Evolutionary conservation across 2,888 invertebrate genomes (phyloP), one percentile per base, ranked within the genome.

Genomic region (Herminia tarsipennalis): DNA sequence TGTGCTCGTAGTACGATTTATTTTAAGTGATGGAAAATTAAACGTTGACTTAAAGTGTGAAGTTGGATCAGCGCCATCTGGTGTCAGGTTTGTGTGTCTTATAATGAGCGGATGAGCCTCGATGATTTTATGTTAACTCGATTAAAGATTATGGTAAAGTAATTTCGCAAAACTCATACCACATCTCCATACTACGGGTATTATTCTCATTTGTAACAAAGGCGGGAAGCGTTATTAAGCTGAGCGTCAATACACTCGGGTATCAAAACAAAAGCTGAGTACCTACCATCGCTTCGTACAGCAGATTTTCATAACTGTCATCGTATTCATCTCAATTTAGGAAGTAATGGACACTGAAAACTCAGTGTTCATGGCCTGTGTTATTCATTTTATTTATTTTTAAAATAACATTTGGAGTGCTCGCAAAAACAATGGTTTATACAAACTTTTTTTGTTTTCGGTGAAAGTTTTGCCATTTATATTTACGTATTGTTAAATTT

Each of bases 281-380:
- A 17, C 9, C 6, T 16, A 17, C 9, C 6, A 13, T 0, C 18
- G 20, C 14, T 12, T 22, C 22, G 21, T 35, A 13, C 16, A 13
- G 12, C 17, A 22, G 17, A 35, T 47, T 46, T 41, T 52, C 40
- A 53, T 42, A 30, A 48, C 42, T 37, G 24, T 28, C 32, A 28
- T 16, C 17, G 16, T 33, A 61, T 59, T 42, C 36, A 44, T 56
- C 38, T 44, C 36, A 48, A 56, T 56, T n/a, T 45, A 61, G 21
- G 56, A 55, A 20, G 40, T 29, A 24, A 16, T 17, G 28, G 25
- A 24, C 28, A 16, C 30, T 30, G 6, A 46, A 45, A 40, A 38
- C 29, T 34, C 24, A 37, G 22, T 34, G 41, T 37, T 33, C 13
- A 9, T 22, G 21, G 18, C 21, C 32, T n/a, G 10, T 4, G 16